Evolutionary conservation across 2,797 vertebrate genomes (phyloP), one percentile per base, ranked within the genome.

Genomic region (Todus mexicanus): DNA sequence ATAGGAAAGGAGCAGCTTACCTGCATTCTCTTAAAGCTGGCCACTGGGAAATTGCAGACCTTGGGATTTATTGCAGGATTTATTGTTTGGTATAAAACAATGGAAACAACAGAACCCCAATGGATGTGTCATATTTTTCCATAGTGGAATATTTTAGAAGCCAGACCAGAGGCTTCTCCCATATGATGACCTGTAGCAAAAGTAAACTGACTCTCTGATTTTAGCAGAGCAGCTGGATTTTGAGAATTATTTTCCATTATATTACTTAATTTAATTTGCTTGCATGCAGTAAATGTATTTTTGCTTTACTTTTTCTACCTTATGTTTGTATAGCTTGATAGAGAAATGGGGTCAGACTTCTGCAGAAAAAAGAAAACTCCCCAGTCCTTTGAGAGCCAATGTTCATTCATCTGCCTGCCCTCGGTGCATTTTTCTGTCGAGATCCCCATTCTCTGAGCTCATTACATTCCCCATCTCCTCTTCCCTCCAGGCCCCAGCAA

Each of bases 401-500:
- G 64, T 91, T 73, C 65, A 91, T 95, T 95, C 96, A 92, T 93
- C 87, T 95, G 60, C 27, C 78, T 93, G 89, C 73, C 92, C 82
- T 84, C 25, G 0, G 43, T 82, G 68, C 87, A 82, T 92, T 94
- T 88, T 95, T 91, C 89, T 94, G 82, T 87, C 2, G 33, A 84
- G 60, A 71, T 88, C 77, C 69, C 51, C 47, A 23, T 90, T 92
- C 90, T 88, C 88, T 40, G 65, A 93, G 76, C 72, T 89, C 81
- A 74, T 92, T 90, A 78, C 71, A 72, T 85, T 96, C 57, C 59
- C 76, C 82, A 72, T 65, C 79, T 92, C 85, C 38, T 91, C 87
- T 93, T 70, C 85, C 92, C 93, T 77, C 92, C 92, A 96, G 97
- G 98, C 97, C 97, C 97, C 97, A 96, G 90, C 95, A 97, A 92